Percentiles rank a stretch among this genome's conserved stretches.
These are phyloP conservation scores for Oryzaephilus surinamensis DNA, from an alignment of 1,140 invertebrate species.

Conservation along the genomic window DNA sequence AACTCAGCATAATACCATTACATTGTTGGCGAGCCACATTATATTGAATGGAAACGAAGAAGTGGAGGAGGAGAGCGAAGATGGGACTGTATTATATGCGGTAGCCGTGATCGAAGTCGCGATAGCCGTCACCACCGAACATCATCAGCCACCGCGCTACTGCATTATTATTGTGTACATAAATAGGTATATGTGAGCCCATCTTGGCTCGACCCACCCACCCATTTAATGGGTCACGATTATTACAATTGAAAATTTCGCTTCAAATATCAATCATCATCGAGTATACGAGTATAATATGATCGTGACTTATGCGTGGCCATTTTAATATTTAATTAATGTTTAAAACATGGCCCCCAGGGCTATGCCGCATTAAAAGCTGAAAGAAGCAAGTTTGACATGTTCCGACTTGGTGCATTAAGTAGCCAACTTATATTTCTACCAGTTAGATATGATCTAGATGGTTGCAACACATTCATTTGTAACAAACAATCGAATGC, in stretches of 20 bases:
- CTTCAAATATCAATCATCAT: too few relatives aligned
- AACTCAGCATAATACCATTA: slow-evolving; percentile 19
- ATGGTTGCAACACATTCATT: slow-evolving; percentile 15
- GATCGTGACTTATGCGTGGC: too few relatives aligned
- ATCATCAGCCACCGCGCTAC: slow-evolving; percentile 10
- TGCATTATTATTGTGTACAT: slow-evolving; percentile 10
- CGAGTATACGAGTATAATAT: background rate
- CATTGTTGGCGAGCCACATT: slow-evolving; percentile 16
- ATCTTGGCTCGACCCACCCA: background rate
- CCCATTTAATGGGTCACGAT: too few relatives aligned
- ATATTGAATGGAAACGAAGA: slow-evolving; percentile 18
- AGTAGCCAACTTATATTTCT: too few relatives aligned
- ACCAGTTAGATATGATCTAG: too few relatives aligned
- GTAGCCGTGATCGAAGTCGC: slow-evolving; percentile 14
- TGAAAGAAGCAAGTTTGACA: too few relatives aligned
- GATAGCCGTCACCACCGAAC: slow-evolving; percentile 15
- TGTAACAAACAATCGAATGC: slow-evolving; percentile 16
- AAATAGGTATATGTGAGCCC: background rate
- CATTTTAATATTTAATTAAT: too few relatives aligned
- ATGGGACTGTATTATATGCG: slow-evolving; percentile 15
- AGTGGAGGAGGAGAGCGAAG: too few relatives aligned
- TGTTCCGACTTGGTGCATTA: too few relatives aligned
- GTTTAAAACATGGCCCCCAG: too few relatives aligned
- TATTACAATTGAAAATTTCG: too few relatives aligned
- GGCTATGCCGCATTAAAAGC: too few relatives aligned